phyloP scores from a whole-genome alignment of 2,113 vertebrate genomes.

The Caranx melampygus region DNA sequence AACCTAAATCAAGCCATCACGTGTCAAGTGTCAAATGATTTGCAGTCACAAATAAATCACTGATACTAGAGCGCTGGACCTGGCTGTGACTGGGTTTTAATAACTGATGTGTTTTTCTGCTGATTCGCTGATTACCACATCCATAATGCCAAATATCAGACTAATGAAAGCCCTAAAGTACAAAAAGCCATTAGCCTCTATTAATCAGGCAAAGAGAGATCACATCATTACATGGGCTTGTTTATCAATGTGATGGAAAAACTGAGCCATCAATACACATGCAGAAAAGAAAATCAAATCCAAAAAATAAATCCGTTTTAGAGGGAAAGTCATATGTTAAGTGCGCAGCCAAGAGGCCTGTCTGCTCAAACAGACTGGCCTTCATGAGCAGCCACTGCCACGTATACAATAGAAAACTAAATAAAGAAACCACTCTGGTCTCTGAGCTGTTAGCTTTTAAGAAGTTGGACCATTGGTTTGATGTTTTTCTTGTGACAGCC shows the following conservation, averaged over 20 bases:
- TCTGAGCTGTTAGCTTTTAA: background rate
- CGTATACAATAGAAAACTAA: background rate
- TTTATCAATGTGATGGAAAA: constrained; percentile 15
- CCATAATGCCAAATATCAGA: constrained; percentile 41
- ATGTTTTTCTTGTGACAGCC: background rate
- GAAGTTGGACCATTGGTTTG: background rate
- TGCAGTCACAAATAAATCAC: constrained; percentile 39
- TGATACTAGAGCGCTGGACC: background rate
- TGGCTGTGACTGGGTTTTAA: constrained; percentile 27
- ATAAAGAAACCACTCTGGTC: constrained; percentile 12
- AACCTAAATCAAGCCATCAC: constrained; percentile 47
- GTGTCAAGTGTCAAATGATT: constrained; percentile 17
- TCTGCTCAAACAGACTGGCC: background rate
- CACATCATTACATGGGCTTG: background rate
- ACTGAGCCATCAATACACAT: background rate
- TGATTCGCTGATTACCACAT: constrained; percentile 33
- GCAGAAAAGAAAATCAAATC: background rate
- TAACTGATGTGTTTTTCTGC: constrained; percentile 36
- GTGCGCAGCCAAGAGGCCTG: background rate
- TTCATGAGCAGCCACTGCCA: background rate
- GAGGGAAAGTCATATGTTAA: background rate
- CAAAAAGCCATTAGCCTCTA: constrained; percentile 30
- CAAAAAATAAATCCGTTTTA: background rate
- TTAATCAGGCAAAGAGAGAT: constrained; percentile 40
- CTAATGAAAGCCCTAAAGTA: constrained; percentile 26